These are phyloP conservation scores for Pseudomugil gertrudae DNA, from an alignment of 2,797 vertebrate genomes.

Conservation along the genomic window DNA sequence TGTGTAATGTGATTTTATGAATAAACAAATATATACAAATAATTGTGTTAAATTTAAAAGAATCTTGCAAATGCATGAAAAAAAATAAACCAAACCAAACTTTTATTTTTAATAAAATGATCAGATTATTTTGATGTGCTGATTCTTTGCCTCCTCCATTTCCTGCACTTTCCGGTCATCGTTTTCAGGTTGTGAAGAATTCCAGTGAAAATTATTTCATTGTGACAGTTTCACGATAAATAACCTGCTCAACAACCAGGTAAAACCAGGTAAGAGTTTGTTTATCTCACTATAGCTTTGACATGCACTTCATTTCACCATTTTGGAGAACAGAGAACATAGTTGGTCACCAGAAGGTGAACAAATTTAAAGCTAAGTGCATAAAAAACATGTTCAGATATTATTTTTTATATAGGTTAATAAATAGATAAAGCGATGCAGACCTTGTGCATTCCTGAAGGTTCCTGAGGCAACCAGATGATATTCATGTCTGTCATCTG, in stretches of 20 bases:
- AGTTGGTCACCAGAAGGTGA: too few relatives aligned
- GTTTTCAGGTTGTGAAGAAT: conserved; percentile 34
- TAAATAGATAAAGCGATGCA: conserved; percentile 3
- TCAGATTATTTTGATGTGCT: too few relatives aligned
- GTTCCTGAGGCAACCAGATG: not conserved
- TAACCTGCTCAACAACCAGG: not conserved
- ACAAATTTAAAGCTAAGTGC: not conserved
- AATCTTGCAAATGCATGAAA: too few relatives aligned
- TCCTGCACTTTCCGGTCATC: conserved; percentile 6
- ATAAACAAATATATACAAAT: too few relatives aligned
- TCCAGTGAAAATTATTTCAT: conserved; percentile 25
- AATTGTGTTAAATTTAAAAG: too few relatives aligned
- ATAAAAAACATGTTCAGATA: not conserved
- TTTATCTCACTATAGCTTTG: too few relatives aligned
- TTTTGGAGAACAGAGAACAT: too few relatives aligned
- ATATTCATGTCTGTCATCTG: conserved; percentile 11
- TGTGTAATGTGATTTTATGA: too few relatives aligned
- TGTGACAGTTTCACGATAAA: conserved; percentile 17
- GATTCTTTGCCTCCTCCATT: conserved; percentile 2
- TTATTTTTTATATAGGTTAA: not conserved
- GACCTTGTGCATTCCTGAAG: not conserved
- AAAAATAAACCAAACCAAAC: too few relatives aligned
- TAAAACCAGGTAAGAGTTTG: too few relatives aligned
- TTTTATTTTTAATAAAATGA: too few relatives aligned
- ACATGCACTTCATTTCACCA: too few relatives aligned